phyloP scores from a whole-genome alignment of 2,888 invertebrate species.

The Drosophila monieri region DNA sequence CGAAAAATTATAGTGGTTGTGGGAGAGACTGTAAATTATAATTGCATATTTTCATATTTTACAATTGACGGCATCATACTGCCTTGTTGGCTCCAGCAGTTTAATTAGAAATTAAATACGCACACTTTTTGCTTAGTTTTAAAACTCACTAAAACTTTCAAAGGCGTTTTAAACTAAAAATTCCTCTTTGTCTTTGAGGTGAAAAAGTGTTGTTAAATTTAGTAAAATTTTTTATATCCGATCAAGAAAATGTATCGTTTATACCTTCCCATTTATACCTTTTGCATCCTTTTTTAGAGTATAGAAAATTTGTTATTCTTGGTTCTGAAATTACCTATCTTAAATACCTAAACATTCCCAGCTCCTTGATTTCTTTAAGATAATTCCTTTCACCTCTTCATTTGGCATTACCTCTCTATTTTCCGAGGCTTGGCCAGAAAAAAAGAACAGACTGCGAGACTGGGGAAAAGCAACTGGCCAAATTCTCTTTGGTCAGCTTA shows the following conservation, averaged over 20 bases:
- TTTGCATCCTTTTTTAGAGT: background rate
- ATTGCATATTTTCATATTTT: slow-evolving; percentile 83
- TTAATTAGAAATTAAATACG: slow-evolving; percentile 74
- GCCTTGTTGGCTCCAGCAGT: slow-evolving; percentile 28
- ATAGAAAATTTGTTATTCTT: background rate
- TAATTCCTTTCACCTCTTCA: background rate
- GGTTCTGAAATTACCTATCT: background rate
- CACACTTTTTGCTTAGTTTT: slow-evolving; percentile 56
- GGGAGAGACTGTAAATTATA: slow-evolving; percentile 79
- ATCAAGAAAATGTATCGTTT: background rate
- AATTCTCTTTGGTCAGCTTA: slow-evolving; percentile 35
- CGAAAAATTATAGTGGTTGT: slow-evolving; percentile 34
- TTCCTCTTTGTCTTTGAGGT: slow-evolving; percentile 1
- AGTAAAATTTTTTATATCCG: background rate
- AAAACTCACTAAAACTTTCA: slow-evolving; percentile 59
- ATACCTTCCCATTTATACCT: background rate
- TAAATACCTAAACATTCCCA: background rate
- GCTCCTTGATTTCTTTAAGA: slow-evolving; percentile 1
- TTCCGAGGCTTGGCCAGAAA: slow-evolving; percentile 4
- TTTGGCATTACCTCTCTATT: slow-evolving; percentile 20
- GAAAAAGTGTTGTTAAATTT: background rate
- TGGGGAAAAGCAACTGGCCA: slow-evolving; percentile 19
- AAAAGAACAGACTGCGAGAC: background rate
- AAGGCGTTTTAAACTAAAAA: slow-evolving; percentile 47
- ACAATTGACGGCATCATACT: slow-evolving; percentile 73